Evolutionary conservation across 2,113 vertebrate species (phyloP).

Genomic region (Meriones unguiculatus): DNA sequence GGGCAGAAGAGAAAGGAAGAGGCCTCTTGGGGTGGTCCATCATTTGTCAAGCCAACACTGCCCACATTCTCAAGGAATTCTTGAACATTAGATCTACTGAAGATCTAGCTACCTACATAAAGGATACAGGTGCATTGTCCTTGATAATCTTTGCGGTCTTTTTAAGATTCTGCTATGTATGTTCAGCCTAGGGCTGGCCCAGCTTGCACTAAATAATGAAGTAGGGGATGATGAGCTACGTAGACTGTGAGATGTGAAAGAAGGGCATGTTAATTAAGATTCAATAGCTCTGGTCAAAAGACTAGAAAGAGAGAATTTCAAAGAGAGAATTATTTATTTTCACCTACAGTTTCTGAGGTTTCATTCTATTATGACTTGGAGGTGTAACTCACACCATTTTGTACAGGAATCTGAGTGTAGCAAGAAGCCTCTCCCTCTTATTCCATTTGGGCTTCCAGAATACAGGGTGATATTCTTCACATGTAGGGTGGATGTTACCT

Average conservation of each 20-base stretch:
- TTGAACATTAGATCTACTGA: background rate
- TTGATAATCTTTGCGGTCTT: accelerated
- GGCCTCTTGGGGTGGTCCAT: accelerated
- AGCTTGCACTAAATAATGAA: background rate
- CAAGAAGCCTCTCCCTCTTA: background rate
- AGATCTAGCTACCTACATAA: background rate
- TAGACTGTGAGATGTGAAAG: background rate
- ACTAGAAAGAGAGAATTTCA: background rate
- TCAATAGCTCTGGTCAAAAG: background rate
- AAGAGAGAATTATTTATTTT: background rate
- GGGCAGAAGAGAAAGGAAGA: background rate
- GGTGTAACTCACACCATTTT: background rate
- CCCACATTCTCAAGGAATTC: background rate
- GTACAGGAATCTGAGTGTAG: background rate
- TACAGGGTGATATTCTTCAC: background rate
- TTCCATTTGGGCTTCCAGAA: background rate
- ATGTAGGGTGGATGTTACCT: background rate
- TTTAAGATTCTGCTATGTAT: background rate
- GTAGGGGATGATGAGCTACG: background rate
- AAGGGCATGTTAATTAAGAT: background rate
- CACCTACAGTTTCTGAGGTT: background rate
- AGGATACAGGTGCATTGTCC: too few species aligned
- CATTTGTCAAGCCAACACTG: background rate
- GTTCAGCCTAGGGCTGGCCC: background rate
- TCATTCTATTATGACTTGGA: background rate